These are phyloP conservation scores for Calidris pugnax DNA, from an alignment of 2,113 vertebrate genomes.

Conservation along the genomic window DNA sequence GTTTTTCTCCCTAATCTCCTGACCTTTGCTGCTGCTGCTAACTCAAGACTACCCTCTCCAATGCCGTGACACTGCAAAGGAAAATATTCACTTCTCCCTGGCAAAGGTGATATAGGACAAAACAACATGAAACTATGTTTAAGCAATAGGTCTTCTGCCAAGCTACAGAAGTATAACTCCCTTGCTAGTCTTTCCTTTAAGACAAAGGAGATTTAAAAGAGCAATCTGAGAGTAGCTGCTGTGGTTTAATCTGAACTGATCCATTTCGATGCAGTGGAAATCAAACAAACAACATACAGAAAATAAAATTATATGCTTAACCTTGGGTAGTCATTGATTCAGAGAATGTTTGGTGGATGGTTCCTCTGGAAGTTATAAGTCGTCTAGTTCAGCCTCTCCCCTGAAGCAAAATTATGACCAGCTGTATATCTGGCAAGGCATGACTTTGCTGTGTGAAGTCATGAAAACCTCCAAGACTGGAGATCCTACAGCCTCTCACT, in stretches of 20 bases:
- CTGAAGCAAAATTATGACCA: background rate
- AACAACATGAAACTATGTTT: background rate
- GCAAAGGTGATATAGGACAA: slow-evolving; percentile 18
- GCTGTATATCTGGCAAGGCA: background rate
- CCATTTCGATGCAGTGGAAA: background rate
- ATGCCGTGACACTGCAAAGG: slow-evolving; percentile 46
- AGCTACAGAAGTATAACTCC: slow-evolving; percentile 39
- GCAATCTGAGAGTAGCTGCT: background rate
- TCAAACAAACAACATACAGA: background rate
- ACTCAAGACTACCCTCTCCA: slow-evolving; percentile 52
- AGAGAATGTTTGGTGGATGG: background rate
- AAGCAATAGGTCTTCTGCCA: background rate
- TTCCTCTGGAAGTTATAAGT: background rate
- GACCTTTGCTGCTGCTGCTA: slow-evolving; percentile 57
- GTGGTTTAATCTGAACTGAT: background rate
- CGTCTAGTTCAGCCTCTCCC: background rate
- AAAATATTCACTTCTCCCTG: slow-evolving; percentile 22
- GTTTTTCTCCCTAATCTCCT: slow-evolving; percentile 62
- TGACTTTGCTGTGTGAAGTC: background rate
- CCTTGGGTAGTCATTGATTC: slow-evolving; percentile 8
- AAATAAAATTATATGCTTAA: slow-evolving; percentile 17
- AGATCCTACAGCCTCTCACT: background rate
- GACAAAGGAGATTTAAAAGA: background rate
- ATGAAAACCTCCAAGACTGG: background rate
- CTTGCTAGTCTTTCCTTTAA: slow-evolving; percentile 6